These are phyloP conservation scores for Synergus umbraculus DNA, from an alignment of 2,888 invertebrate genomes.

Conservation along the genomic window DNA sequence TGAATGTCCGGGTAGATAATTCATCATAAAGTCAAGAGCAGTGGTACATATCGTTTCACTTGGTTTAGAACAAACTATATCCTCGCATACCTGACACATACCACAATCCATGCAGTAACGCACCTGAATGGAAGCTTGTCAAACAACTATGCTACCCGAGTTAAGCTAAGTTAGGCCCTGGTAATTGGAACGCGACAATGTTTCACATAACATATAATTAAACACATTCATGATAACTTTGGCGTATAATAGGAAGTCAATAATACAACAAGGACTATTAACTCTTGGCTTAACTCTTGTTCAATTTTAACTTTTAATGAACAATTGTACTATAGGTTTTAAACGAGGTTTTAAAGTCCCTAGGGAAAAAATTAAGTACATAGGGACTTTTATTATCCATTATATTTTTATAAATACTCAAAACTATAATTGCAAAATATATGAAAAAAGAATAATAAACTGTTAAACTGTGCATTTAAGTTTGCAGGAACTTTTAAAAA, in stretches of 20 bases:
- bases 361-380: too few species aligned
- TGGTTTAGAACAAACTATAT: background rate
- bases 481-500: background rate
- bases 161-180: background rate
- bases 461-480: background rate
- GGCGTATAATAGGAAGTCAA: background rate
- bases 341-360: too few species aligned
- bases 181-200: slow-evolving; percentile 8
- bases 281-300: too few species aligned
- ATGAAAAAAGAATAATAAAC: background rate
- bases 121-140: slow-evolving; percentile 25
- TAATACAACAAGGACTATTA: background rate
- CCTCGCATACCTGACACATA: background rate
- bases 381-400: too few species aligned
- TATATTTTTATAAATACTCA: too few species aligned
- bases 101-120: slow-evolving; percentile 6
- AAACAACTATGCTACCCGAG: slow-evolving; percentile 6
- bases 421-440: too few species aligned
- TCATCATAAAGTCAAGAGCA: background rate
- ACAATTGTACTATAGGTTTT: too few species aligned
- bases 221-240: background rate
- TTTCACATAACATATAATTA: background rate
- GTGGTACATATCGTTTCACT: background rate
- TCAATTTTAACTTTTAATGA: too few species aligned
- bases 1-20: too few species aligned